phyloP scores from a whole-genome alignment of 2,888 invertebrate species.

The Melieria picta region DNA sequence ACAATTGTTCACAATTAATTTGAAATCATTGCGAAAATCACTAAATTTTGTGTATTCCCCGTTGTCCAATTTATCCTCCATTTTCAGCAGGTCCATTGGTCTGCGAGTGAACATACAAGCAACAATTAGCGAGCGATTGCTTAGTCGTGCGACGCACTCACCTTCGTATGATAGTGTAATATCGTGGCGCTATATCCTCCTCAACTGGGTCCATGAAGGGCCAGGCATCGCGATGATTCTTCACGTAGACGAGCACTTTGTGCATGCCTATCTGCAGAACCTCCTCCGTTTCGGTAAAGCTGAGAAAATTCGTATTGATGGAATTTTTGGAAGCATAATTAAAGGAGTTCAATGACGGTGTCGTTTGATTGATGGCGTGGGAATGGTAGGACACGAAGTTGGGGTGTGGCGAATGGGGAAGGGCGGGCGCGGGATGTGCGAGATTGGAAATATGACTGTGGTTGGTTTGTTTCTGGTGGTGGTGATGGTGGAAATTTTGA shows the following conservation, averaged over 20 bases:
- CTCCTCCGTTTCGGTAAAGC: conserved; percentile 83
- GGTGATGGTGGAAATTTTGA: conserved; percentile 31
- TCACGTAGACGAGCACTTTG: conserved; percentile 88
- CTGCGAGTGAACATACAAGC: conserved; percentile 54
- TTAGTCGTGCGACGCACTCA: conserved; percentile 38
- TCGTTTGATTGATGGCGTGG: conserved; percentile 37
- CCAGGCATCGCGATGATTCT: conserved; percentile 92
- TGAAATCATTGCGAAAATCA: conserved; percentile 88
- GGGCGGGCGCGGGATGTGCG: conserved; percentile 38
- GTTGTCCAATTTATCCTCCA: conserved; percentile 86
- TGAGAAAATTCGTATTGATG: conserved; percentile 67
- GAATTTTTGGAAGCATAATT: conserved; percentile 57
- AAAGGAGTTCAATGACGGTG: conserved; percentile 43
- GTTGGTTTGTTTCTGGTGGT: conserved; percentile 37
- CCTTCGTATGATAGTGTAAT: conserved; percentile 77
- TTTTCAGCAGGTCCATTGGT: conserved; percentile 89
- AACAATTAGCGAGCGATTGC: background rate
- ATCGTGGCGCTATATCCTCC: conserved; percentile 91
- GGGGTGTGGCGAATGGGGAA: conserved; percentile 40
- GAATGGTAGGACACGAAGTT: conserved; percentile 29
- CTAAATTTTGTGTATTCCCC: conserved; percentile 82
- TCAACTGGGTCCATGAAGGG: conserved; percentile 94
- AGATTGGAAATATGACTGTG: conserved; percentile 38
- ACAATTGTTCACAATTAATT: conserved; percentile 92
- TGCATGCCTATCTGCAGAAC: conserved; percentile 90